These are phyloP conservation scores for Tringa solitaria DNA, from an alignment of 2,113 vertebrate species.

Conservation along the genomic window DNA sequence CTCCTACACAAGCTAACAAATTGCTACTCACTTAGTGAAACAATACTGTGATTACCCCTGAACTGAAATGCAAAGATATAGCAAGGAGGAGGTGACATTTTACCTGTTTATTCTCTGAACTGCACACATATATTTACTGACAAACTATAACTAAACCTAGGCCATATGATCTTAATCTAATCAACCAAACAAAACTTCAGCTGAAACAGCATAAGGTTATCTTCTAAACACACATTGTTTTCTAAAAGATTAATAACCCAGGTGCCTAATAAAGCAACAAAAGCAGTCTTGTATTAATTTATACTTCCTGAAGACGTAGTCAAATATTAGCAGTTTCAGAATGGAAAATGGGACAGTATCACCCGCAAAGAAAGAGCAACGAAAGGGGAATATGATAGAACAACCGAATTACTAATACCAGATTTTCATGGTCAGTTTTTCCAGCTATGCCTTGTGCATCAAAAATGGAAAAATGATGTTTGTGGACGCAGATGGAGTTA, in stretches of 20 bases:
- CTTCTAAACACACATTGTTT: not conserved
- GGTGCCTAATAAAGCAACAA: not conserved
- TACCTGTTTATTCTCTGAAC: not conserved
- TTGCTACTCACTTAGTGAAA: slow-evolving; percentile 16
- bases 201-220: not conserved
- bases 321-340: not conserved
- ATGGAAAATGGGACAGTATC: not conserved
- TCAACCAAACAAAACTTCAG: not conserved
- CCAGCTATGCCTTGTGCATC: not conserved
- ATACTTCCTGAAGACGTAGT: not conserved
- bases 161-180: not conserved
- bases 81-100: not conserved
- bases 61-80: not conserved
- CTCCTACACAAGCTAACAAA: slow-evolving; percentile 23
- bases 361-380: not conserved
- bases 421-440: not conserved
- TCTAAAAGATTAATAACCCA: not conserved
- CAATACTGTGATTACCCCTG: not conserved
- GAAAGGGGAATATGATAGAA: not conserved
- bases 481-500: not conserved
- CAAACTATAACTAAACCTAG: not conserved
- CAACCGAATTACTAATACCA: not conserved
- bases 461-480: not conserved
- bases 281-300: not conserved
- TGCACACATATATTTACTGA: not conserved